These are phyloP conservation scores for Ifrita kowaldi DNA, from an alignment of 2,113 vertebrate genomes.

Conservation along the genomic window DNA sequence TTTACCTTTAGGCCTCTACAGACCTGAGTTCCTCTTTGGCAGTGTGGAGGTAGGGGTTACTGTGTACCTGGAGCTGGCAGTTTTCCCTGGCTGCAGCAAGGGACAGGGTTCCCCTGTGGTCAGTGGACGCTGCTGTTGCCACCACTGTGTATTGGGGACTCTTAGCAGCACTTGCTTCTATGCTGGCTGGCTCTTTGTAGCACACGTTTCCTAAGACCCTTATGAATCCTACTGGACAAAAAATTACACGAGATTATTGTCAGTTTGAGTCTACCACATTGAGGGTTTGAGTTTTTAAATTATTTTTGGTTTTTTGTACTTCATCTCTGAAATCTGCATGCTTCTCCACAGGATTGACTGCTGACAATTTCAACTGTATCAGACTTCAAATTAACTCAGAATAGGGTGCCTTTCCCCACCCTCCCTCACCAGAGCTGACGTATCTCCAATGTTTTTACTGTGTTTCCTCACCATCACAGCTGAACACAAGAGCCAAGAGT, in stretches of 20 bases:
- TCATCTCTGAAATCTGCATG: background rate
- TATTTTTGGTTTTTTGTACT: background rate
- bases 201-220: background rate
- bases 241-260: background rate
- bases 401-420: background rate
- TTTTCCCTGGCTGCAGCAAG: background rate
- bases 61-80: no score
- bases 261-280: background rate
- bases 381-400: background rate
- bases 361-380: background rate
- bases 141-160: background rate
- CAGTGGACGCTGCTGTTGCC: fast-evolving
- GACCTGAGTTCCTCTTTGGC: background rate
- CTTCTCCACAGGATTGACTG: background rate
- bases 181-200: background rate
- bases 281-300: background rate
- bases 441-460: background rate
- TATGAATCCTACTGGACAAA: background rate
- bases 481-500: background rate
- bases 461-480: background rate
- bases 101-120: fast-evolving
- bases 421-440: background rate
- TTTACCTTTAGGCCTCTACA: background rate
- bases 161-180: background rate
- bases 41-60: background rate